Evolutionary conservation across 37 sponge, comb jelly and placozoan genomes (phyloP).

Genomic region (Sycon ciliatum): DNA sequence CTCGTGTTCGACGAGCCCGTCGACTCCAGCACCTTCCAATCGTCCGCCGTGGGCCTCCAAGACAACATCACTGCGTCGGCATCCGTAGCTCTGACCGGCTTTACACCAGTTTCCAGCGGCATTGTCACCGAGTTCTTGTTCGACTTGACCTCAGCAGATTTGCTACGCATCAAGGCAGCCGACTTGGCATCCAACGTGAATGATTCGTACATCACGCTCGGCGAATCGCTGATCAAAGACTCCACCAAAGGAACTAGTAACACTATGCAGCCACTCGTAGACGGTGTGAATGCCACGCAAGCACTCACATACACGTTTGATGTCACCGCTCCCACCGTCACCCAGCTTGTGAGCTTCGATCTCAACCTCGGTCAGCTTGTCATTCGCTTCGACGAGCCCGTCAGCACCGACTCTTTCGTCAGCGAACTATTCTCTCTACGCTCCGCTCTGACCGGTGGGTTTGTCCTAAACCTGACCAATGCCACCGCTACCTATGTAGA

Average conservation of each 20-base stretch:
- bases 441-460: background rate
- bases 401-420: constrained; percentile 22
- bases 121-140: background rate
- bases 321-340: constrained; percentile 38
- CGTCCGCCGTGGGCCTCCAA: background rate
- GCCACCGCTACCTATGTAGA: background rate
- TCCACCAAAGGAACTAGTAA: background rate
- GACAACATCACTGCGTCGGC: constrained; percentile 21
- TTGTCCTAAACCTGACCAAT: constrained; percentile 1
- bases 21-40: background rate
- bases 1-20: background rate
- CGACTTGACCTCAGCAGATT: background rate
- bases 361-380: constrained; percentile 56
- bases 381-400: constrained; percentile 64
- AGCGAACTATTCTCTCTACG: background rate
- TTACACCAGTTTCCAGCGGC: background rate
- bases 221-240: background rate
- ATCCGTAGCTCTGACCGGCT: constrained; percentile 44
- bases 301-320: constrained; percentile 42
- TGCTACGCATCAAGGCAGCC: background rate
- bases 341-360: constrained; percentile 49
- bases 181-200: constrained; percentile 1
- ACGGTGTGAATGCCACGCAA: constrained; percentile 27
- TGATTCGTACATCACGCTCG: background rate
- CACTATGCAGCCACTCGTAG: background rate